Evolutionary conservation across 2,888 invertebrate species (phyloP).

Genomic region (Drosophila neotestacea): DNA sequence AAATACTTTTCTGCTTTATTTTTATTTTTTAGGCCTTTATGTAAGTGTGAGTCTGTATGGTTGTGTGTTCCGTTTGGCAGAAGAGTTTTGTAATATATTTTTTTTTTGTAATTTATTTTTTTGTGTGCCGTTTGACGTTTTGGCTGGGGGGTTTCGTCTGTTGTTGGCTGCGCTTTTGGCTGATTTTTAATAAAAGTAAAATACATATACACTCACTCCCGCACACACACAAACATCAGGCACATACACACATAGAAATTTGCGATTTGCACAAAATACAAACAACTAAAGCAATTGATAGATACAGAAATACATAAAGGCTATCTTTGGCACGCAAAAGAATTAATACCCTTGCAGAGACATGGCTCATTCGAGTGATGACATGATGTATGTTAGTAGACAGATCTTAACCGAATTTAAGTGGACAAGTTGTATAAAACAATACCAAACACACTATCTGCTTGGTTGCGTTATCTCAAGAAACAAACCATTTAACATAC

Average conservation of each 20-base stretch:
- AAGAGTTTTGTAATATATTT: conserved; percentile 59
- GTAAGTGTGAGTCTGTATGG: background rate
- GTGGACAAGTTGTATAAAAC: too few species aligned
- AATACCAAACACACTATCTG: too few species aligned
- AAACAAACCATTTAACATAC: too few species aligned
- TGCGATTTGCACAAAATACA: conserved; percentile 35
- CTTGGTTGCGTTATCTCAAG: too few species aligned
- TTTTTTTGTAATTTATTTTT: conserved; percentile 39
- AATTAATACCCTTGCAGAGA: too few species aligned
- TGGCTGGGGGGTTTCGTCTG: conserved; percentile 42
- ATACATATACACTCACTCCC: conserved; percentile 26
- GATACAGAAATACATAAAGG: conserved; percentile 35
- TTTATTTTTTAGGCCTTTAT: conserved; percentile 37
- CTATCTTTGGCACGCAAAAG: too few species aligned
- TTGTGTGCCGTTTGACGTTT: conserved; percentile 62
- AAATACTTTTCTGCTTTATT: conserved; percentile 51
- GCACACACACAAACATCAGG: background rate
- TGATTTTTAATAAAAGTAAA: conserved; percentile 71
- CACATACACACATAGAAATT: conserved; percentile 2
- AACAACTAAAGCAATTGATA: conserved; percentile 58
- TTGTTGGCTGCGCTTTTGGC: conserved; percentile 54
- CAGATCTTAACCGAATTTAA: too few species aligned
- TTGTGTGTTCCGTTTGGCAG: conserved; percentile 19
- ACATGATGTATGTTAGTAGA: too few species aligned
- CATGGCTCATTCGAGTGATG: too few species aligned